Conservation (phyloP, 2,888 invertebrate species). For the Agonopterix subpropinquella region DNA sequence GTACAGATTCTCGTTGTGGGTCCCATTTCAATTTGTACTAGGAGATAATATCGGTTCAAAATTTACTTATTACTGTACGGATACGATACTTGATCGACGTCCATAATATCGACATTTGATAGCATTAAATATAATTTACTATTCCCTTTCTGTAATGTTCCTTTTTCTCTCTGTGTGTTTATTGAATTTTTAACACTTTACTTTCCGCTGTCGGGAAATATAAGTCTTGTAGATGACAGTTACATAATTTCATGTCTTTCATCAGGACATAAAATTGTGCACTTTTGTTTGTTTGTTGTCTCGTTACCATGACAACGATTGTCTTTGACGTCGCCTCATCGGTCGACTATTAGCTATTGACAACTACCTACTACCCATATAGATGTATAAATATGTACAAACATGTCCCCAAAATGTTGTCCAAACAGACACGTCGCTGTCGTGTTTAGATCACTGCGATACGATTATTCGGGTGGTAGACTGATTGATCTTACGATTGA, state of each 20-base stretch:
- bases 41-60: too few relatives aligned
- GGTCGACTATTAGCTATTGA: constrained; percentile 62
- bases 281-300: constrained; percentile 60
- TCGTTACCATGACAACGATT: constrained; percentile 54
- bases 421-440: constrained; percentile 45
- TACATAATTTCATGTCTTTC: too few relatives aligned
- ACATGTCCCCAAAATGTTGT: constrained; percentile 27
- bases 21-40: too few relatives aligned
- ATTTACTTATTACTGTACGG: too few relatives aligned
- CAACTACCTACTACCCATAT: constrained; percentile 39
- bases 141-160: background rate
- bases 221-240: too few relatives aligned
- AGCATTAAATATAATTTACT: background rate
- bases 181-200: background rate
- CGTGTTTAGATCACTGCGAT: constrained; percentile 41
- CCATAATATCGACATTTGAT: too few relatives aligned
- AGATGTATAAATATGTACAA: constrained; percentile 24
- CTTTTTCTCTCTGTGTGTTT: background rate
- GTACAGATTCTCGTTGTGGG: too few relatives aligned
- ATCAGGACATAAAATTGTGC: constrained; percentile 15
- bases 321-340: constrained; percentile 57
- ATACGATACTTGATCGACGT: too few relatives aligned
- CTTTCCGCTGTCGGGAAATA: too few relatives aligned
- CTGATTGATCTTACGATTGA: constrained; percentile 37
- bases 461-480: constrained; percentile 36